Base-by-base conservation (phyloP, 2,888 invertebrate genomes). In the Gerris lacustris region DNA sequence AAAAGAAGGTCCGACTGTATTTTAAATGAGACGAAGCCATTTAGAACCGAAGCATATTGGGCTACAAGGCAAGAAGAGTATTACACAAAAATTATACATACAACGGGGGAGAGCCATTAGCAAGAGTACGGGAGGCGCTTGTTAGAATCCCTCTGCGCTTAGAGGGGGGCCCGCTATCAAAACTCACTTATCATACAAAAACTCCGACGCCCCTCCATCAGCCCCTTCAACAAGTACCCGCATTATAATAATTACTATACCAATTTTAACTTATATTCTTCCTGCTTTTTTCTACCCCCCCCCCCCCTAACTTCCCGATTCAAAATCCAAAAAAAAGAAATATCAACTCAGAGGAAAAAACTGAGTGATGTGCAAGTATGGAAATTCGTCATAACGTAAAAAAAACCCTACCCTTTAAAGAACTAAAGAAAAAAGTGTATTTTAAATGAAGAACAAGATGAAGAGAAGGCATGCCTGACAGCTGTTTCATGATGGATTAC, bases 1-100 rank as follows among this genome's bases (percentile, higher is more conserved):
- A 63, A 44, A 15, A 63, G 67, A 67, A 45, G 11, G 44, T 44
- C 6, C 43, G 62, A 44, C 17, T 45, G 6, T 43, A 44, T 15
- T 45, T 43, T 44, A 43, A 44, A 67, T 67, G 45, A 67, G 9
- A 67, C 45, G 45, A 67, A 7, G 44, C 44, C 17, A 45, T 66
- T 66, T 66, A 66, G 66, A n/a, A 31, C 11, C 31, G 31, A 11
- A 18, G 17, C n/a, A 66, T 31, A 66, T 31, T 31, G 66, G n/a
- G 17, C n/a, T n/a, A 31, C 66, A n/a, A 11, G 66, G 66, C 11
- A 18, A 18, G 66, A 11, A 11, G 31, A 66, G 66, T 66, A 66
- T 66, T 66, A 66, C 66, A 66, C 66, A 66, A 66, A 66, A 66
- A 66, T 66, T 66, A 66, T 66, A 66, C 66, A 66, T 66, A 66